Evolutionary conservation across 2,888 invertebrate genomes (phyloP).

Genomic region (Lepidocyrtoides sp.): DNA sequence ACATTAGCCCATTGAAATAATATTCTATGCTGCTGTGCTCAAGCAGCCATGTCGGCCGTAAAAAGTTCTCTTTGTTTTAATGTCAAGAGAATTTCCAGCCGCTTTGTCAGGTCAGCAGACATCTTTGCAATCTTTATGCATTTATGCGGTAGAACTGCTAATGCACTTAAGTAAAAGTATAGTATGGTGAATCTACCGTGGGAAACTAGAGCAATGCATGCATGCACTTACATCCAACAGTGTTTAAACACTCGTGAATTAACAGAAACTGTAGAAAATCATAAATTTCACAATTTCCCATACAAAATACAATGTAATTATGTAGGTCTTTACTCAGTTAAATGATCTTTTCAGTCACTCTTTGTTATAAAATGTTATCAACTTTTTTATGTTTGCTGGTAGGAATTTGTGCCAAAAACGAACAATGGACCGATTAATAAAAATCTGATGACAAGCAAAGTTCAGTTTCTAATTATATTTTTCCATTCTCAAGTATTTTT

Average conservation of each 20-base stretch:
- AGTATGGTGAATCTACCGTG: slow-evolving; percentile 59
- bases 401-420: no score
- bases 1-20: no score
- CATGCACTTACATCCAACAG: slow-evolving; percentile 8
- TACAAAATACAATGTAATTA: slow-evolving; percentile 44
- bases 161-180: neutral
- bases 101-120: no score
- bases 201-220: slow-evolving; percentile 59
- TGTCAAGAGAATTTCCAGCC: slow-evolving; percentile 78
- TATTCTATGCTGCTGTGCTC: neutral
- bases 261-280: slow-evolving; percentile 66
- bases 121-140: neutral
- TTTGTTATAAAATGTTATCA: no score
- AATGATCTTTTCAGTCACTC: neutral
- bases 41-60: neutral
- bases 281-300: slow-evolving; percentile 49
- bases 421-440: slow-evolving; percentile 46
- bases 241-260: neutral
- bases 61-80: slow-evolving; percentile 58
- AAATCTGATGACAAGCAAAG: no score
- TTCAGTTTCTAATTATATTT: no score
- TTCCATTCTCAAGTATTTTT: no score
- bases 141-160: neutral
- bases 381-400: no score
- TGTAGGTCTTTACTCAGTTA: slow-evolving; percentile 14